These are phyloP conservation scores for Zoroaster sp. DNA, from an alignment of 53 echinoderm and acorn worm species.

Conservation along the genomic window DNA sequence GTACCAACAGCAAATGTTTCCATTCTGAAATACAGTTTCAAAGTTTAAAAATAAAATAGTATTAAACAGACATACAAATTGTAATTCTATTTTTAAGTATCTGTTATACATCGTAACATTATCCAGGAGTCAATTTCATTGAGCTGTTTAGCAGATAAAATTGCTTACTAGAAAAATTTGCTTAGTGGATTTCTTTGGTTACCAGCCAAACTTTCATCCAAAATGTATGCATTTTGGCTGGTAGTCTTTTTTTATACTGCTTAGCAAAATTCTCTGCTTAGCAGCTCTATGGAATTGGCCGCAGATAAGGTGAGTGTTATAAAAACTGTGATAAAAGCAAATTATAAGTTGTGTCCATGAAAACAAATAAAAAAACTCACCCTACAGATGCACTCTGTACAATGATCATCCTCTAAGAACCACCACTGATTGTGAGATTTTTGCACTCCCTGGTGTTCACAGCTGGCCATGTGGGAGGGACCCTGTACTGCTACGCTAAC, in stretches of 20 bases:
- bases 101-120: too few relatives aligned
- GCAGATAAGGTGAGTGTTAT: too few relatives aligned
- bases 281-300: background rate
- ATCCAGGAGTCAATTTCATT: too few relatives aligned
- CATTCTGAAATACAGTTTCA: conserved; percentile 63
- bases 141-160: too few relatives aligned
- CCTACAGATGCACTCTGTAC: conserved; percentile 87
- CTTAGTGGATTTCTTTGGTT: too few relatives aligned
- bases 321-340: background rate
- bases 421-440: conserved; percentile 80
- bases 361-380: conserved; percentile 49
- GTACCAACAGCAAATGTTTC: conserved; percentile 84
- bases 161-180: too few relatives aligned
- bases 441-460: conserved; percentile 51
- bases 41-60: background rate
- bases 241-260: too few relatives aligned
- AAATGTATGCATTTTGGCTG: too few relatives aligned
- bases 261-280: background rate
- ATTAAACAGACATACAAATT: background rate
- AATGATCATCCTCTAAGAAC: conserved; percentile 81
- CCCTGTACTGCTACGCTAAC: background rate
- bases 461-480: conserved; percentile 15
- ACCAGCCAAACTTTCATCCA: too few relatives aligned
- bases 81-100: too few relatives aligned
- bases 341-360: background rate